Evolutionary conservation across 2,888 invertebrate genomes (phyloP), one percentile per base, ranked within the genome.

Genomic region (Campaea margaritaria): DNA sequence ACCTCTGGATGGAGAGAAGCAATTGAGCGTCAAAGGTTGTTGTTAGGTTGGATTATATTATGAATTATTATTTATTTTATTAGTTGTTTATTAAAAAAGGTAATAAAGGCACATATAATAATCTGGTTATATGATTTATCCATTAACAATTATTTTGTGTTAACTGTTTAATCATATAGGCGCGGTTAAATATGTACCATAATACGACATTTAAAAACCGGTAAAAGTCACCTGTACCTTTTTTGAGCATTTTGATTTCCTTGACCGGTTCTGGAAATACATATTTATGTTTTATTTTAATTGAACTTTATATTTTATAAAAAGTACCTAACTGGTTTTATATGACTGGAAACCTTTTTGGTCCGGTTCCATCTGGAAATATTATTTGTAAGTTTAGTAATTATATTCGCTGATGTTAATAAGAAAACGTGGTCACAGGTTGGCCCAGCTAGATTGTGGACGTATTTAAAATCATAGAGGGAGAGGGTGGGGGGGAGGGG

Each of bases 151-250:
- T 49, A 53, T 42, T 45, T 44, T 41, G 38, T 41, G 34, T 38
- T 51, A 51, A 51, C 28, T 44, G 12, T 9, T 34, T 38, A 46
- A 56, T 46, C 42, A 14, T 16, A 11, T 27, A 9, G 38, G 16
- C 21, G 4, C 31, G 53, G 31, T 41, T 44, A 11, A 52, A 53
- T 34, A 45, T 52, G 44, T 49, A 53, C 45, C 49, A 53, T 53
- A 49, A 53, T 45, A 48, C 44, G 44, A 53, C 53, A 53, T 59
- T 60, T 55, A 21, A 55, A 55, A 63, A 60, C 65, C 52, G 60
- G 62, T 63, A 49, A 21, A 49, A 42, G 31, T 41, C 41, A 38
- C 45, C 50, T 50, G 44, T 47, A 36, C 58, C 38, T 51, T 58
- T 50, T 57, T 54, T 41, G 48, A 49, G 47, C 38, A 42, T 55